phyloP scores from a whole-genome alignment of 2,113 vertebrate species.

The Loxodonta africana region DNA sequence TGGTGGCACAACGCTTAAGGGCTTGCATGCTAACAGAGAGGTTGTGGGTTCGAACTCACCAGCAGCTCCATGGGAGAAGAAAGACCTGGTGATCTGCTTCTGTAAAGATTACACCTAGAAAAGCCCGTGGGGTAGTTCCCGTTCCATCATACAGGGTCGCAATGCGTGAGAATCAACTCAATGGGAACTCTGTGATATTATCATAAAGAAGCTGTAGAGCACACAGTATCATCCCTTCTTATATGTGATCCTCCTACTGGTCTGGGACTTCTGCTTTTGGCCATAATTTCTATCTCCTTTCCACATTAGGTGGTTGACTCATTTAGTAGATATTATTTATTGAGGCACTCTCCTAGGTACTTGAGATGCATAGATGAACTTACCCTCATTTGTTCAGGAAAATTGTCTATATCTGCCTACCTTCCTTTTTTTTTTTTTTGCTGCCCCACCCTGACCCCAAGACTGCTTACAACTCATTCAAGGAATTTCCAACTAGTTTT shows the following conservation, averaged over 20 bases:
- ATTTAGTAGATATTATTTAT: not conserved
- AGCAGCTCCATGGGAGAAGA: too few relatives aligned
- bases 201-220: not conserved
- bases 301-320: not conserved
- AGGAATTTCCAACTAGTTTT: slow-evolving; percentile 49
- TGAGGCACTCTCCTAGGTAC: not conserved
- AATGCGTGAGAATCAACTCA: too few relatives aligned
- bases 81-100: too few relatives aligned
- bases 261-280: not conserved
- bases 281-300: not conserved
- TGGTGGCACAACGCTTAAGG: too few relatives aligned
- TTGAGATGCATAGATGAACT: not conserved
- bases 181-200: not conserved
- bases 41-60: too few relatives aligned
- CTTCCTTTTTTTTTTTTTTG: not conserved
- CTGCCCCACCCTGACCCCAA: not conserved
- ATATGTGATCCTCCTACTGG: not conserved
- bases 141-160: too few relatives aligned
- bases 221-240: not conserved
- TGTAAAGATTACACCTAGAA: too few relatives aligned
- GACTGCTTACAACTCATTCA: slow-evolving; percentile 19
- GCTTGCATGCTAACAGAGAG: too few relatives aligned
- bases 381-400: slow-evolving; percentile 31
- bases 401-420: not conserved
- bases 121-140: too few relatives aligned